Conservation (phyloP, 2,113 vertebrate genomes). For the Salminus brasiliensis region DNA sequence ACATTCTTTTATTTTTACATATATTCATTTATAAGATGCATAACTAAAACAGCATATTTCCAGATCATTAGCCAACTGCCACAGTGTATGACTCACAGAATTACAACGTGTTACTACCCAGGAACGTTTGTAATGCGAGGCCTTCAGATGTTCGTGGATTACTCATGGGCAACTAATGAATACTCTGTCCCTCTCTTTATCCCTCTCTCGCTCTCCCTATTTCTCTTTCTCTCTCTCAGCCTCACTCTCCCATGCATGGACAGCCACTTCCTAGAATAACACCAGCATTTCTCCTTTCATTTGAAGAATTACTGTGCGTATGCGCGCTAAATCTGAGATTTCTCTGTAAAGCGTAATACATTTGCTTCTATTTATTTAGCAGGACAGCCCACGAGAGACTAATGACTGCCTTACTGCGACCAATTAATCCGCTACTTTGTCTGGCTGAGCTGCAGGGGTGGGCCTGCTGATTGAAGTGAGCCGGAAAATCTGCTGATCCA, state of each 20-base stretch:
- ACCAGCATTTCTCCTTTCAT: neutral
- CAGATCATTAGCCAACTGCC: neutral
- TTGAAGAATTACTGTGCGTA: neutral
- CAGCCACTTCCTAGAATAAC: neutral
- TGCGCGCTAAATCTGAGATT: neutral
- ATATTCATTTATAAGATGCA: too few relatives aligned
- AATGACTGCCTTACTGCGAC: slow-evolving; percentile 32
- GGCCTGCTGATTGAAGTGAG: slow-evolving; percentile 12
- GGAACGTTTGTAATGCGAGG: neutral
- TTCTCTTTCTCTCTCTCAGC: neutral
- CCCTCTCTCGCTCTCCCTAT: neutral
- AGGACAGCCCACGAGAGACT: neutral
- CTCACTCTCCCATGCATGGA: neutral
- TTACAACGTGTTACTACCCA: neutral
- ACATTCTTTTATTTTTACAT: too few relatives aligned
- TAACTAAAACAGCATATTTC: neutral
- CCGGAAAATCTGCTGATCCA: slow-evolving; percentile 28
- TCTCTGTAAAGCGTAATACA: neutral
- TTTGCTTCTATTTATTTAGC: neutral
- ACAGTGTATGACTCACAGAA: neutral
- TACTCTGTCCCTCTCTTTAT: neutral
- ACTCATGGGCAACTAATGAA: neutral
- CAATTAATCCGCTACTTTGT: slow-evolving; percentile 16
- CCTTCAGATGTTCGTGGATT: neutral
- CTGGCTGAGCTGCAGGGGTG: slow-evolving; percentile 15